Evolutionary conservation across 1,140 invertebrate genomes (phyloP).

Genomic region (Geopemphigus sp.): DNA sequence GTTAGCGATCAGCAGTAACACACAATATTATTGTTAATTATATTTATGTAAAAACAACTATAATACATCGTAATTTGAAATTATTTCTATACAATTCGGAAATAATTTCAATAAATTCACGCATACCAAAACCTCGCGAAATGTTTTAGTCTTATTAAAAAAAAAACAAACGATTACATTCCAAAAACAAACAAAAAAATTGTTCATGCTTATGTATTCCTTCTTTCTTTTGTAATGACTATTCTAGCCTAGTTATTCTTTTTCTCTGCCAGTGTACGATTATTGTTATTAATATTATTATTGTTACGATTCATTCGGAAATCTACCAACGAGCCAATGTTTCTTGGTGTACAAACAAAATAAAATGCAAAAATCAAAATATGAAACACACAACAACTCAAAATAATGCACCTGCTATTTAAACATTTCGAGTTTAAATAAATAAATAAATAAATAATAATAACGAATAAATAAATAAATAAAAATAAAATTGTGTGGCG

Average conservation of each 20-base stretch:
- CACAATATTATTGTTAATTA: constrained; percentile 11
- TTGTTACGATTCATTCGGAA: constrained; percentile 44
- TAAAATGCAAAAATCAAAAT: constrained; percentile 49
- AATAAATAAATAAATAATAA: constrained; percentile 26
- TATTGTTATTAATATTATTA: constrained; percentile 8
- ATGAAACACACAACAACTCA: constrained; percentile 42
- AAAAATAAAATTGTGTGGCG: constrained; percentile 39
- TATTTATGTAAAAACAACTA: constrained; percentile 47
- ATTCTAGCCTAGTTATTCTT: constrained; percentile 21
- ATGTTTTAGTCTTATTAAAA: constrained; percentile 10
- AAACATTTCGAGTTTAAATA: constrained; percentile 33
- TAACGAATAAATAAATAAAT: constrained; percentile 34
- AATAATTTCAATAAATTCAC: constrained; percentile 38
- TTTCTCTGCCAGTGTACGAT: constrained; percentile 24
- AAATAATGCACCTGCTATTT: constrained; percentile 48
- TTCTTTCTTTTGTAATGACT: constrained; percentile 18
- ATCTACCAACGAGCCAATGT: constrained; percentile 59
- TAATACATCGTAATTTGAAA: constrained; percentile 46
- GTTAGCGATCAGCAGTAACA: constrained; percentile 51
- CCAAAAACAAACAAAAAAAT: constrained; percentile 1
- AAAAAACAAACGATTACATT: constrained; percentile 41
- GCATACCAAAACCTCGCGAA: constrained; percentile 34
- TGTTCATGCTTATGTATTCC: constrained; percentile 24
- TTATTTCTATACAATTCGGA: constrained; percentile 32
- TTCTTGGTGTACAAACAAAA: constrained; percentile 55